Evolutionary conservation across 2,797 vertebrate species (phyloP), one percentile per base, ranked within the genome.

Genomic region (Heliangelus exortis): DNA sequence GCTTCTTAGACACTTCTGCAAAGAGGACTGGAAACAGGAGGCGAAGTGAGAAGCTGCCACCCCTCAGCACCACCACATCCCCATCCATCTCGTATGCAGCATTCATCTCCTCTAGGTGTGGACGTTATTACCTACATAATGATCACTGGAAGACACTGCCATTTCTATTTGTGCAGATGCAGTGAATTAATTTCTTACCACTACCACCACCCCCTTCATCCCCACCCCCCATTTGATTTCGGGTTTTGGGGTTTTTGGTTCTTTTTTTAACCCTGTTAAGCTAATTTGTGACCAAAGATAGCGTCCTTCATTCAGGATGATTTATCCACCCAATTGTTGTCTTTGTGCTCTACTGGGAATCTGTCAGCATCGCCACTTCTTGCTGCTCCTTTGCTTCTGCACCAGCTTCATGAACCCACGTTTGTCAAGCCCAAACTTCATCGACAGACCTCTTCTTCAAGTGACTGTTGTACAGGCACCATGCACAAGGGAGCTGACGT

Each of bases 281-380:
- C 98, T 98, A 97, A 98, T 98, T 98, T 98, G 99, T 99, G 99
- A 99, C 99, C 99, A 99, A 99, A 99, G 99, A 99, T 97, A 97
- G 97, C 97, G 95, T 97, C 97, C 97, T 96, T 96, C 91, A 67
- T 93, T 90, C 82, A 23, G 92, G 97, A 96, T 97, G 97, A 95
- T 96, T 96, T 97, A 95, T 96, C 97, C 96, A 97, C 88, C 91
- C 61, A 89, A 78, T 78, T 57, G 76, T 94, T 85, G 90, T 96
- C 89, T 94, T 94, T 66, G 63, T 96, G 94, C 96, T 83, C 65
- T 80, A 61, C 86, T 96, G 97, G 97, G 95, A 93, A 95, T 95
- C 76, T 94, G 94, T 97, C 93, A 67, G 96, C 95, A 54, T 94
- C 77, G 62, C 84, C 87, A 73, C 94, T 48, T 87, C 97, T 96